Conservation (phyloP, 2,888 invertebrate species). For the Erebia aethiops region DNA sequence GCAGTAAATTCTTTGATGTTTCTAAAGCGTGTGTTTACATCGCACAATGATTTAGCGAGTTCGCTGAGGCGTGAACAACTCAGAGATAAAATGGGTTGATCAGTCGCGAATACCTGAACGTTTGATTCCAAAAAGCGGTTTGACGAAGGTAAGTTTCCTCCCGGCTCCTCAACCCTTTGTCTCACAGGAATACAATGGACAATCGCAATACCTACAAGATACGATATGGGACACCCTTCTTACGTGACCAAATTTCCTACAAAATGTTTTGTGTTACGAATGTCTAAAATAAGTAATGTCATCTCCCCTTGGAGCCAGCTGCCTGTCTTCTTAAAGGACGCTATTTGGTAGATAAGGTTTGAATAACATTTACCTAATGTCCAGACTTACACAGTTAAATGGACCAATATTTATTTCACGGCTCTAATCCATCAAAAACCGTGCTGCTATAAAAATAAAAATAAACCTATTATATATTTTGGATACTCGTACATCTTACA, state of each 20-base stretch:
- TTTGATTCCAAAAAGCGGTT: slow-evolving; percentile 71
- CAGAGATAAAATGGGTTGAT: slow-evolving; percentile 51
- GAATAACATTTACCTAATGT: neutral
- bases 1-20: slow-evolving; percentile 25
- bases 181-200: slow-evolving; percentile 79
- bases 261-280: slow-evolving; percentile 72
- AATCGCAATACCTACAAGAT: slow-evolving; percentile 75
- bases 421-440: too few species aligned
- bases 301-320: slow-evolving; percentile 59
- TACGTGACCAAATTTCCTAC: slow-evolving; percentile 79
- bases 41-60: slow-evolving; percentile 36
- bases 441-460: too few species aligned
- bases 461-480: too few species aligned
- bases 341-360: slow-evolving; percentile 31
- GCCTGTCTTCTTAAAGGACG: slow-evolving; percentile 42
- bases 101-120: slow-evolving; percentile 68
- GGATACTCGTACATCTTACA: too few species aligned
- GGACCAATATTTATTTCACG: neutral
- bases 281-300: slow-evolving; percentile 75
- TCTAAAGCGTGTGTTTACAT: slow-evolving; percentile 25
- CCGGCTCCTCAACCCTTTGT: slow-evolving; percentile 77
- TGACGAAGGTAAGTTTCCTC: slow-evolving; percentile 76
- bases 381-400: neutral
- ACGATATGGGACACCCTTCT: slow-evolving; percentile 75
- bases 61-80: slow-evolving; percentile 41